phyloP scores from a whole-genome alignment of 2,888 invertebrate genomes.

The Ryuthela nishihirai region DNA sequence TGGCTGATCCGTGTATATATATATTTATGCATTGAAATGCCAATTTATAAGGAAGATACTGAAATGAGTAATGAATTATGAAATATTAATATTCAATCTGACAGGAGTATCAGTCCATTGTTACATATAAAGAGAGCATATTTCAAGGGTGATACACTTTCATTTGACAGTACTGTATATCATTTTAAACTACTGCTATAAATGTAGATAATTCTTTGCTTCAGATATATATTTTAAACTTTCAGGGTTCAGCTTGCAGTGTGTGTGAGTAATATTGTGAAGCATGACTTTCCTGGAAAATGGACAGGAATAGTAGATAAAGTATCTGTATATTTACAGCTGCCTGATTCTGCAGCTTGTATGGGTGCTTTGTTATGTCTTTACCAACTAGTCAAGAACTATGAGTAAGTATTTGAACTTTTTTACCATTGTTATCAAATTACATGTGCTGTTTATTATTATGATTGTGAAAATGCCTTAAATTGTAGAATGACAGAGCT shows the following conservation, averaged over 20 bases:
- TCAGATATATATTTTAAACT: slow-evolving; percentile 8
- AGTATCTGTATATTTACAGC: slow-evolving; percentile 86
- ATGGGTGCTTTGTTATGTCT: slow-evolving; percentile 86
- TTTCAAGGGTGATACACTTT: too few species aligned
- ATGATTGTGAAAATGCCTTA: too few species aligned
- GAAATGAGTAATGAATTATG: not conserved
- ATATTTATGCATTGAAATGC: too few species aligned
- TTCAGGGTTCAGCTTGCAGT: slow-evolving; percentile 80
- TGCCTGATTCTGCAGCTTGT: slow-evolving; percentile 81
- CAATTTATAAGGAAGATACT: not conserved
- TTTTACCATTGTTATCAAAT: too few species aligned
- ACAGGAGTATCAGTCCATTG: not conserved
- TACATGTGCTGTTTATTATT: too few species aligned
- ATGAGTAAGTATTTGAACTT: slow-evolving; percentile 58
- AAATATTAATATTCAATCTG: not conserved
- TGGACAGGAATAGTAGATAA: slow-evolving; percentile 97
- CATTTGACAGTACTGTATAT: too few species aligned
- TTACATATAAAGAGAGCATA: not conserved
- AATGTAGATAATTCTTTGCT: too few species aligned
- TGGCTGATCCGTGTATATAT: too few species aligned
- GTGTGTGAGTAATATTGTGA: slow-evolving; percentile 89
- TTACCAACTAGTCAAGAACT: slow-evolving; percentile 91
- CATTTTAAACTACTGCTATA: too few species aligned
- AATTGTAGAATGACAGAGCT: too few species aligned
- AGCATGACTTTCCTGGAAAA: slow-evolving; percentile 89